Percentiles rank a stretch among this genome's conserved stretches.
These are phyloP conservation scores for Xylocopa sonorina DNA, from an alignment of 1,140 invertebrate species.

Conservation along the genomic window DNA sequence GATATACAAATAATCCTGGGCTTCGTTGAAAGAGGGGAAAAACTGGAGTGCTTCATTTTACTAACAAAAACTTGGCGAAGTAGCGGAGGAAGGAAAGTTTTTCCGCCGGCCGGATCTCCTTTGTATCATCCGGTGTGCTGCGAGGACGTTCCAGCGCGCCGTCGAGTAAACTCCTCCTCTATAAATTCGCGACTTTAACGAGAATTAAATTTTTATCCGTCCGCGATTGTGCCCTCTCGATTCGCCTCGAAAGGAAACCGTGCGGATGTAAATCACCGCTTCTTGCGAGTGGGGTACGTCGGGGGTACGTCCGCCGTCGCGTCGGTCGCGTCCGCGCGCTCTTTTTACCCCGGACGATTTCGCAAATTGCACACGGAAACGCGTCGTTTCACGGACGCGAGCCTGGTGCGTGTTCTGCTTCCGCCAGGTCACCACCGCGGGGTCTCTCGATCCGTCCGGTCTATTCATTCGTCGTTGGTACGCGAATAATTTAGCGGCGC, in stretches of 20 bases:
- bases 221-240: background rate
- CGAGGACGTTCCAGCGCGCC: constrained; percentile 36
- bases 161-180: constrained; percentile 35
- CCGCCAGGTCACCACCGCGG: no score
- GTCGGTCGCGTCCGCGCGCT: background rate
- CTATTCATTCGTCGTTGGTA: background rate
- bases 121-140: constrained; percentile 55
- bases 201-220: constrained; percentile 44
- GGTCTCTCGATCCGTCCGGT: background rate
- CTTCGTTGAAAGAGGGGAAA: constrained; percentile 13
- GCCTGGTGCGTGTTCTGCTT: no score
- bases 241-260: background rate
- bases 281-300: background rate
- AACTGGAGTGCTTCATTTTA: constrained; percentile 64
- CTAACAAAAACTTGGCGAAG: constrained; percentile 66
- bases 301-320: no score
- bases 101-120: constrained; percentile 45
- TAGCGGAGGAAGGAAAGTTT: constrained; percentile 58
- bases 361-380: background rate
- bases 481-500: constrained; percentile 18
- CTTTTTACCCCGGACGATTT: no score
- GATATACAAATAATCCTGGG: constrained; percentile 46
- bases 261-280: constrained; percentile 15
- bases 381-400: background rate
- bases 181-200: constrained; percentile 50